Evolutionary conservation across 2,888 invertebrate species (phyloP), one percentile per base, ranked within the genome.

Genomic region (Phymatocera aterrima): DNA sequence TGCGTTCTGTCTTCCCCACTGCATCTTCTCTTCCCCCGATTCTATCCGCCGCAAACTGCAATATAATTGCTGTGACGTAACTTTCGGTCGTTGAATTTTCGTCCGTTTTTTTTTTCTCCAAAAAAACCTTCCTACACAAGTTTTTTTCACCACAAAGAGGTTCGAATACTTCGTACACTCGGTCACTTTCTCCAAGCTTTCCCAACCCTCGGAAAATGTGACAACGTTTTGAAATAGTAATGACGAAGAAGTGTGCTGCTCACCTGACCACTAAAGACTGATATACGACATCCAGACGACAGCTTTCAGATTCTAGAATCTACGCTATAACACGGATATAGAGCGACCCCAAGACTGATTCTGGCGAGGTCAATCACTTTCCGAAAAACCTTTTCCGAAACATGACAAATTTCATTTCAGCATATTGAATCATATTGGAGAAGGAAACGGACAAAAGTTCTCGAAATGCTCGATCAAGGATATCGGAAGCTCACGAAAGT

Each of bases 221-320:
- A 28, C 68, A 37, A 37, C 0, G 34, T 64, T 68, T 40, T 65
- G 43, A 72, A 81, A 80, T 81, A 80, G 80, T 81, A 79, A 79
- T 78, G 72, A 78, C 60, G 57, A 24, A 60, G n/a, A 10, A 70
- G 51, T 21, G 64, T 34, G 79, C 18, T 37, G 57, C 37, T 70
- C 31, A 6, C 5, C 60, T n/a, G 24, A n/a, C 60, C 8, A 10
- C 37, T 10, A 8, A n/a, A 34, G 24, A 28, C 54, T 81, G 80
- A 81, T 81, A 79, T 81, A 81, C 80, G 80, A 78, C 40, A 10
- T 65, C 78, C 78, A 79, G 80, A 79, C 80, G 57, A 37, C 61
- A 34, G 15, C 34, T 34, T 51, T 51, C 40, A 28, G n/a, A n/a
- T n/a, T n/a, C n/a, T n/a, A 43, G 68, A 10, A 12, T 28, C 24